Evolutionary conservation across 2,113 vertebrate species (phyloP).

Genomic region (Sceloporus undulatus): DNA sequence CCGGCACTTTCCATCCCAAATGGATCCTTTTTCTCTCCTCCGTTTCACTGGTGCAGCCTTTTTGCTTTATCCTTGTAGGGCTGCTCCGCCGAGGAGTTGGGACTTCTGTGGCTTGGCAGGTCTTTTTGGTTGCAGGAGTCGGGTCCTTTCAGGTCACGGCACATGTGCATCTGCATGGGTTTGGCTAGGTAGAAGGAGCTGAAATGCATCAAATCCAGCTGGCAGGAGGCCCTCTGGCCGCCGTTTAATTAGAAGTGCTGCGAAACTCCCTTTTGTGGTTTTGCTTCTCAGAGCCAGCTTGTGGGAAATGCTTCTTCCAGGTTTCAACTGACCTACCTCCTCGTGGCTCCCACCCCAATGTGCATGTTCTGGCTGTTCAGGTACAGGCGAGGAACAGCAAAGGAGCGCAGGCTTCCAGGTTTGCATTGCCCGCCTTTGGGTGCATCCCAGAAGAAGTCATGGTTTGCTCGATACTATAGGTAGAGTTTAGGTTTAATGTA

Average conservation of each 20-base stretch:
- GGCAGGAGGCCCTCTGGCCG: slow-evolving; percentile 13
- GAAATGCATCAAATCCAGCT: not conserved
- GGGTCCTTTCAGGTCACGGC: not conserved
- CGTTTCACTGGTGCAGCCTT: not conserved
- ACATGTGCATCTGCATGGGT: not conserved
- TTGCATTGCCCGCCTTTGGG: not conserved
- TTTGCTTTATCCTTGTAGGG: not conserved
- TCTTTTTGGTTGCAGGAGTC: not conserved
- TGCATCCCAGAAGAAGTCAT: not conserved
- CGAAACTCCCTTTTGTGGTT: slow-evolving; percentile 31
- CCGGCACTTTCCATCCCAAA: not conserved
- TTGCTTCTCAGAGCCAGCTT: slow-evolving; percentile 32
- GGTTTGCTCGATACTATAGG: slow-evolving; percentile 1
- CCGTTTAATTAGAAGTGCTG: slow-evolving; percentile 27
- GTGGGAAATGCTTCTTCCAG: slow-evolving; percentile 31
- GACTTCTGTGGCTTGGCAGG: not conserved
- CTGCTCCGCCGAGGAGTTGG: not conserved
- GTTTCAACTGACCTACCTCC: not conserved
- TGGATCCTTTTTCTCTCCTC: not conserved
- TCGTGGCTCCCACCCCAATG: not conserved
- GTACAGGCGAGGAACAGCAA: not conserved
- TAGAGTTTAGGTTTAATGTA: not conserved
- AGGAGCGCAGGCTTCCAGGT: not conserved
- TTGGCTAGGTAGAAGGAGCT: slow-evolving; percentile 2
- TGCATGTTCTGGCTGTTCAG: not conserved